Percentiles rank a stretch among this genome's conserved stretches.
Evolutionary conservation across 2,113 vertebrate species (phyloP).

Genomic region (Dryoscopus gambensis): DNA sequence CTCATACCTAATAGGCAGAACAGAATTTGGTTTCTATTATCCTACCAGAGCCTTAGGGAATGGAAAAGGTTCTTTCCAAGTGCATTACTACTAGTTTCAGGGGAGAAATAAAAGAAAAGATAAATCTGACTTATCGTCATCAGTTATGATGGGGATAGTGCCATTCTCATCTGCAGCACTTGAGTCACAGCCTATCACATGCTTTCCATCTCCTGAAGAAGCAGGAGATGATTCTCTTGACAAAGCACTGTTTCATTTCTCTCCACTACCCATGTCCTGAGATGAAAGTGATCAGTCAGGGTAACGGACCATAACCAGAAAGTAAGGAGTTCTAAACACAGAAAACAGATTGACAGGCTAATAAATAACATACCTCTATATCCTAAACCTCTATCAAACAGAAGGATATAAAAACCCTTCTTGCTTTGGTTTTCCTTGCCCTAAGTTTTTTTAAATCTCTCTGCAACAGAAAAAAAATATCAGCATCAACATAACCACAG

Average conservation of each 20-base stretch:
- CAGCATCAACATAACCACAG: neutral
- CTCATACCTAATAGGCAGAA: accelerated
- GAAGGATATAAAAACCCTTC: neutral
- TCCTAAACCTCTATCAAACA: neutral
- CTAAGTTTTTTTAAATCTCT: neutral
- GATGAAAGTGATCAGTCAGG: neutral
- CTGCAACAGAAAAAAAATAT: neutral
- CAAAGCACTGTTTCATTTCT: neutral
- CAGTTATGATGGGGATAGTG: neutral
- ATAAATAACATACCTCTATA: neutral
- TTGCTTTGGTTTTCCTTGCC: neutral
- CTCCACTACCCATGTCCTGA: neutral
- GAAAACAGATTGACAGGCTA: neutral
- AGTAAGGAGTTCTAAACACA: neutral
- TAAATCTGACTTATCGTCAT: neutral
- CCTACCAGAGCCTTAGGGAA: neutral
- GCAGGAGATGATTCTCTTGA: neutral
- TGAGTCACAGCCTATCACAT: neutral
- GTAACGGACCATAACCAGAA: neutral
- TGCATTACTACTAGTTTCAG: neutral
- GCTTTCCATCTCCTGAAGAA: neutral
- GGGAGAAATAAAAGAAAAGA: neutral
- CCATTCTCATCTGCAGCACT: neutral
- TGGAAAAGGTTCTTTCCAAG: neutral
- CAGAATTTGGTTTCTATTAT: neutral